Conservation (phyloP, 2,888 invertebrate species). For the Villa cingulata region DNA sequence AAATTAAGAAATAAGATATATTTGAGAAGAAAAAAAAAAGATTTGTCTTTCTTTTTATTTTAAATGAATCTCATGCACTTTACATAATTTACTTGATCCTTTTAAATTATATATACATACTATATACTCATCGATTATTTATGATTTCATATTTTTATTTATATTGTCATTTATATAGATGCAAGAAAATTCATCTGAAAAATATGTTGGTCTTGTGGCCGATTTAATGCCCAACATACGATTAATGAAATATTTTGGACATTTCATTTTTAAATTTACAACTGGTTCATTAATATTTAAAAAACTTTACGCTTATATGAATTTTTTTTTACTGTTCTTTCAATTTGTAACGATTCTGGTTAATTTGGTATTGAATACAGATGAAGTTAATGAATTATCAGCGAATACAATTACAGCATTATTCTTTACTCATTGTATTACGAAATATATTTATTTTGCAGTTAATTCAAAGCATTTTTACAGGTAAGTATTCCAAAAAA, state of each 20-base stretch:
- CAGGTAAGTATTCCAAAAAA: constrained; percentile 38
- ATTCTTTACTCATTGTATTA: constrained; percentile 64
- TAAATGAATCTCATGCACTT: too few species aligned
- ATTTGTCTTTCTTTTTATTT: too few species aligned
- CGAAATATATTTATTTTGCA: constrained; percentile 61
- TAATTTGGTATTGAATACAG: constrained; percentile 57
- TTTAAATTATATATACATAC: too few species aligned
- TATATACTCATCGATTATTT: too few species aligned
- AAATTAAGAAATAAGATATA: too few species aligned
- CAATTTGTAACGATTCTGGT: constrained; percentile 49
- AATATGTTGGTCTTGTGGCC: constrained; percentile 55
- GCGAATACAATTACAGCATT: constrained; percentile 71
- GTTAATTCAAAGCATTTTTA: constrained; percentile 59
- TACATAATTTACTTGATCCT: too few species aligned
- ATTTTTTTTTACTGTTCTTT: constrained; percentile 46
- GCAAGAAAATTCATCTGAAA: too few species aligned
- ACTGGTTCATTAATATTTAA: constrained; percentile 47
- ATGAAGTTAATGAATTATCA: constrained; percentile 58
- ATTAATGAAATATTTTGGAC: constrained; percentile 61
- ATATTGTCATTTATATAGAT: too few species aligned
- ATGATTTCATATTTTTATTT: too few species aligned
- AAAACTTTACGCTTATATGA: constrained; percentile 45
- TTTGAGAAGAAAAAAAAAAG: too few species aligned
- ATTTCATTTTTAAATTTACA: constrained; percentile 67
- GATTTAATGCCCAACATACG: constrained; percentile 73